phyloP scores from a whole-genome alignment of 2,888 invertebrate species.

The Anoncus sp. region DNA sequence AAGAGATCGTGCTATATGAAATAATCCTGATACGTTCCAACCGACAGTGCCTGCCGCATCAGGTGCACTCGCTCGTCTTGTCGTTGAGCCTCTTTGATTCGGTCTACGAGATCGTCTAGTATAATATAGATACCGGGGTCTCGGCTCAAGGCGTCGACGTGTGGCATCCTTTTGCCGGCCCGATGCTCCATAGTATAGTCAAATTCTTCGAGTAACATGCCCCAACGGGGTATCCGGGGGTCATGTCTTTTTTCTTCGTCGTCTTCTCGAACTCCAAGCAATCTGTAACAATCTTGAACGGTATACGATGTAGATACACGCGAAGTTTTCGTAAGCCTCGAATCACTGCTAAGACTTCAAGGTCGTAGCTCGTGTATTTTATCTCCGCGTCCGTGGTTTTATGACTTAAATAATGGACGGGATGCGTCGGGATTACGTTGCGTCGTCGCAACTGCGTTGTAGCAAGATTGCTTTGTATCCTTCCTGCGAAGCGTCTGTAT shows the following conservation, averaged over 20 bases:
- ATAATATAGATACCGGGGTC: conserved; percentile 53
- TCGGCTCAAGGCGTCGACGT: conserved; percentile 68
- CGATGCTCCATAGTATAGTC: conserved; percentile 67
- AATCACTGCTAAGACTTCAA: not conserved
- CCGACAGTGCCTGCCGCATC: not conserved
- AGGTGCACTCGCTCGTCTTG: conserved; percentile 3
- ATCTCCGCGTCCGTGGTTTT: not conserved
- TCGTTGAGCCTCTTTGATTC: conserved; percentile 19
- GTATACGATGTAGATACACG: conserved; percentile 67
- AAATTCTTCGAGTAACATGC: conserved; percentile 64
- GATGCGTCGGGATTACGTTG: too few species aligned
- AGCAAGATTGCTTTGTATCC: too few species aligned
- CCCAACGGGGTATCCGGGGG: conserved; percentile 65
- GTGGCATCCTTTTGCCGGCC: conserved; percentile 64
- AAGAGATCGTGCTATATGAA: conserved; percentile 37
- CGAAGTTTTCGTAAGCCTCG: conserved; percentile 18
- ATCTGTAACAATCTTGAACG: conserved; percentile 71
- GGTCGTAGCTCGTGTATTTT: not conserved
- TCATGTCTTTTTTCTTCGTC: conserved; percentile 62
- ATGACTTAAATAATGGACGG: too few species aligned
- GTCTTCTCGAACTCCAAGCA: conserved; percentile 53
- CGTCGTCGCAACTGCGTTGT: too few species aligned
- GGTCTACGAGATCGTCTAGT: not conserved
- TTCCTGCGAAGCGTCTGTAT: too few species aligned
- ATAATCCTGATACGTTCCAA: not conserved